Evolutionary conservation across 2,113 vertebrate species (phyloP), one percentile per base, ranked within the genome.

Genomic region (Syrmaticus mikado): DNA sequence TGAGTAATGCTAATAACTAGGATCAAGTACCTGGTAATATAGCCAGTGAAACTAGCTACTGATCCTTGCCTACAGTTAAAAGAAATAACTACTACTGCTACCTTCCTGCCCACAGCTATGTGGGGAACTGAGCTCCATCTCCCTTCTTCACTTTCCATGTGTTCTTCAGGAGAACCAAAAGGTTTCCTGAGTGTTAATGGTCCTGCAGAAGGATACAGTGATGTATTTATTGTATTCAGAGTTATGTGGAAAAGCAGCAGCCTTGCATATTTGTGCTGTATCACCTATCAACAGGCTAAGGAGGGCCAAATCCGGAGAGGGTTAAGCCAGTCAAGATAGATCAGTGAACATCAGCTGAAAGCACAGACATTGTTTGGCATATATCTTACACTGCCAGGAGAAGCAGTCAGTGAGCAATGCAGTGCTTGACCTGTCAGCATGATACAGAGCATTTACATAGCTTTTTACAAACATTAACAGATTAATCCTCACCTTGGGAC

Each of bases 401-500:
- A 45, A 88, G 53, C 73, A 94, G 82, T 73, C 80, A 93, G 90
- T 46, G 40, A 93, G 76, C 68, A 89, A 67, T 67, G 60, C 64
- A 85, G 86, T 70, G 73, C 78, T 82, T 78, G 94, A 95, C 91
- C 87, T 90, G 85, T 87, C 90, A 94, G 91, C 82, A 68, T 61
- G 87, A 87, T 87, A 90, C 76, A 91, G 85, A 96, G 89, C 82
- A 92, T 95, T 96, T 96, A 95, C 89, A 85, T 90, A 93, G 89
- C 81, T 95, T 94, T 94, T 95, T 90, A 92, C 85, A 92, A 92
- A 89, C 79, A 92, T 94, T 97, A 96, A 64, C 57, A 77, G 87
- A 92, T 95, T 94, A 95, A 96, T 89, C 87, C 91, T 92, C 94
- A 93, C 85, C 85, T 95, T 93, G 89, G 93, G 94, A 95, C 73